Percentiles rank a stretch among this genome's conserved stretches.
These are phyloP conservation scores for Micrasema longulum DNA, from an alignment of 1,140 invertebrate genomes.

Conservation along the genomic window DNA sequence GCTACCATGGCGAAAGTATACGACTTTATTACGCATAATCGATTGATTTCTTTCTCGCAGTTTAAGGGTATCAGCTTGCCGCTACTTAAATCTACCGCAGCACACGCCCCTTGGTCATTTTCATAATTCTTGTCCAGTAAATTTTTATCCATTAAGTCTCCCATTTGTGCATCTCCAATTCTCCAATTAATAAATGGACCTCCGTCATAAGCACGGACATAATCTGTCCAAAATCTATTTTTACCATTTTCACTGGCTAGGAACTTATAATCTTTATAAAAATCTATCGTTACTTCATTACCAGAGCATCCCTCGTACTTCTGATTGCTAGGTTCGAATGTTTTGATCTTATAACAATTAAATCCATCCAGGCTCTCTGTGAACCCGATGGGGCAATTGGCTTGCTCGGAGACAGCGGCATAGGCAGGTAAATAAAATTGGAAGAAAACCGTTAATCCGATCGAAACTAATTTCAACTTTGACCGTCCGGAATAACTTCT, in stretches of 20 bases:
- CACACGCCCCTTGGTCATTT: constrained; percentile 56
- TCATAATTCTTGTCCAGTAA: constrained; percentile 41
- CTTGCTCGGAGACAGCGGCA: not conserved
- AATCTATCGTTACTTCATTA: constrained; percentile 57
- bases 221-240: constrained; percentile 61
- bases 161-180: constrained; percentile 53
- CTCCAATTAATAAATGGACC: constrained; percentile 62
- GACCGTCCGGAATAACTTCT: not conserved
- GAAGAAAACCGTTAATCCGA: not conserved
- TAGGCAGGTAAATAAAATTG: not conserved
- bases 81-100: constrained; percentile 50
- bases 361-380: not conserved
- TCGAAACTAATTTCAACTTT: not conserved
- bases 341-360: constrained; percentile 59
- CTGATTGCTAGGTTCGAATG: constrained; percentile 58
- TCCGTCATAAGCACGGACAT: constrained; percentile 60
- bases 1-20: constrained; percentile 55
- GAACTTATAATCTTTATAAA: constrained; percentile 57
- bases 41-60: constrained; percentile 60
- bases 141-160: constrained; percentile 2
- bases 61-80: constrained; percentile 59
- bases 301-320: constrained; percentile 60
- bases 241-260: constrained; percentile 56
- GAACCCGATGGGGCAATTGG: constrained; percentile 49
- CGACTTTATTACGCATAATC: constrained; percentile 62